Base-by-base conservation (phyloP, 1,140 invertebrate species). In the Dolichoris vasculosae region DNA sequence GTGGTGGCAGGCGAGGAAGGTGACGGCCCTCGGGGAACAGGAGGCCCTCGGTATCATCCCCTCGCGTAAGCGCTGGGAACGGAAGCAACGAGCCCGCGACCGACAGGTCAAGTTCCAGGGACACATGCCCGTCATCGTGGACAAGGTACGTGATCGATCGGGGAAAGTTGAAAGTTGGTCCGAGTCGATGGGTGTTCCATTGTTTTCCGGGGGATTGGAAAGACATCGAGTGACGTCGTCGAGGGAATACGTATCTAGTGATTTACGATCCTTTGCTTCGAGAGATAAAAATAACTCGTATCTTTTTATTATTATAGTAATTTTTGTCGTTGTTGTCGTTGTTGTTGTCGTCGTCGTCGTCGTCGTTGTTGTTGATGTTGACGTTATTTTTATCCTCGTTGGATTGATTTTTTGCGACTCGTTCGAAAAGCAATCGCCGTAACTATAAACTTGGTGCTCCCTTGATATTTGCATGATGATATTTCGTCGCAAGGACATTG, bases 91-190 rank as follows among this genome's bases (percentile, higher is more conserved):
- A 86, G 98, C 99, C 40, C 94, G 99, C 84, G 97, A 99, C 94
- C 96, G 99, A 90, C 98, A 98, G 88, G 98, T 99, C 89, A 99
- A 99, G 94, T 99, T 99, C 94, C 97, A 98, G 93, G 98, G 98
- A 82, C 97, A 98, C 92, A 95, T 95, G 89, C 95, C 95, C 85
- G 94, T 95, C 84, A 91, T 94, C 90, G 88, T 93, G 81, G 92
- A 93, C 88, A 93, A 93, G 90, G 93, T 93, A 87, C 81, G 87
- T 67, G 64, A 11, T 69, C n/a, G 32, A 69, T 69, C 64, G n/a
- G n/a, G 26, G 63, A n/a, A 32, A 13, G 63, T 13, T 17, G 15
- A 51, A 51, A 51, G 15, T 15, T 51, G 48, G 48, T 17, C 48
- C 15, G 48, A 51, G 15, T 17, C 20, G 15, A n/a, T n/a, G n/a